Evolutionary conservation across 2,797 vertebrate genomes (phyloP).

Genomic region (Pitangus sulphuratus): DNA sequence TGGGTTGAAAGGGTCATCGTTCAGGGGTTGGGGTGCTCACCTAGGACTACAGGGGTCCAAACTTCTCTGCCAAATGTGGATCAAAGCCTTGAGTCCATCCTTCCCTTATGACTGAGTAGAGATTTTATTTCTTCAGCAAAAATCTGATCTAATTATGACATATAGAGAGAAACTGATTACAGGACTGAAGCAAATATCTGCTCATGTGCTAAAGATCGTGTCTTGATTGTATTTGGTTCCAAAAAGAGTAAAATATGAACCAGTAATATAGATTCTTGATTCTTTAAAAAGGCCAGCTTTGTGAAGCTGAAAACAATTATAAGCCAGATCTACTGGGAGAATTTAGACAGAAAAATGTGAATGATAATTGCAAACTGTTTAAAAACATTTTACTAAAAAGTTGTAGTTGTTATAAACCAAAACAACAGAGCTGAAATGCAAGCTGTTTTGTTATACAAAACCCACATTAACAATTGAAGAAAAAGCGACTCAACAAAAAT

Average conservation of each 20-base stretch:
- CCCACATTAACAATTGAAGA: background rate
- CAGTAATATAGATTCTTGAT: background rate
- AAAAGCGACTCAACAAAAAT: background rate
- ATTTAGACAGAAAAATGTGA: constrained; percentile 54
- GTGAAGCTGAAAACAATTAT: constrained; percentile 62
- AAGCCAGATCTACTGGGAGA: constrained; percentile 40
- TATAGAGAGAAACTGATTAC: background rate
- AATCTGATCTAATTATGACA: background rate
- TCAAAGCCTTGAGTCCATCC: background rate
- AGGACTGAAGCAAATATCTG: background rate
- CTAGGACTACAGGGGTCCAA: background rate
- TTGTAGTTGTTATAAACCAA: constrained; percentile 16
- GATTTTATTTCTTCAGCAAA: background rate
- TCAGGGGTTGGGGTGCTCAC: background rate
- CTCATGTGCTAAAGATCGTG: background rate
- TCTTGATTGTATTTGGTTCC: background rate
- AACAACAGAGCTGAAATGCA: constrained; percentile 34
- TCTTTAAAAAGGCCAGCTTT: background rate
- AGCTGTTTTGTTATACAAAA: background rate
- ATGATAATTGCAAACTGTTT: constrained; percentile 48
- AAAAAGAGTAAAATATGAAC: background rate
- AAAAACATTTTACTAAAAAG: constrained; percentile 31
- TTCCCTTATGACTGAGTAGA: background rate
- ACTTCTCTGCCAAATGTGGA: background rate
- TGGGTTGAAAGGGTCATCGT: background rate